Percentiles rank a stretch among this genome's conserved stretches.
Conservation (phyloP, 1,140 invertebrate genomes). For the Eciton burchellii region DNA sequence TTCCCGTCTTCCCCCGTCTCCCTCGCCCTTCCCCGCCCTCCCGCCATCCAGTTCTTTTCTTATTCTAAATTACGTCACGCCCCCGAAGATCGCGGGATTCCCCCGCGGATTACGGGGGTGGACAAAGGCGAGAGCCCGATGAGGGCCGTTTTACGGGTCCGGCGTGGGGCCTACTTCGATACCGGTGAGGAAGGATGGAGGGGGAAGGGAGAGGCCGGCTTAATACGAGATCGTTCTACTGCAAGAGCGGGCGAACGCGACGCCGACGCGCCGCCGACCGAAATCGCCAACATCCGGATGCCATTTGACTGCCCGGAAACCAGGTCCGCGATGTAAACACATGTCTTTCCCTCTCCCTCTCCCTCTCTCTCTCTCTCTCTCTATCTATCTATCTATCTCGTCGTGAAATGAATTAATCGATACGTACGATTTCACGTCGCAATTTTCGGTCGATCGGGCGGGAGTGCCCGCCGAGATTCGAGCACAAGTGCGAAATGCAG, state of each 20-base stretch:
- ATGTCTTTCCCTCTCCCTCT: not conserved
- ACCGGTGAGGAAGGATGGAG: no score
- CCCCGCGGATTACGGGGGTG: constrained; percentile 27
- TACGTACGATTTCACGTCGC: no score
- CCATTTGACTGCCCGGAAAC: not conserved
- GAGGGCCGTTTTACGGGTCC: constrained; percentile 39
- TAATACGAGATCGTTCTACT: constrained; percentile 44
- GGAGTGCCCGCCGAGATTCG: no score
- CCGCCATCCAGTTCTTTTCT: constrained; percentile 42
- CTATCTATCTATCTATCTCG: no score
- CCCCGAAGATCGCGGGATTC: not conserved
- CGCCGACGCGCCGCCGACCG: constrained; percentile 7
- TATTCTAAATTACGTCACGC: constrained; percentile 74
- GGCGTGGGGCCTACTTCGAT: constrained; percentile 49
- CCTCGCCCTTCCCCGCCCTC: not conserved
- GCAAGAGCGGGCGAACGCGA: not conserved
- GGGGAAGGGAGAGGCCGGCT: constrained; percentile 1
- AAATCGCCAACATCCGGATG: constrained; percentile 43
- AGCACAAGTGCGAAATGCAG: no score
- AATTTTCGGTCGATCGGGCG: no score
- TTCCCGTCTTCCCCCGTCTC: not conserved
- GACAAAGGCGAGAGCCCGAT: constrained; percentile 21
- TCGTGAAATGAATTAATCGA: constrained; percentile 17
- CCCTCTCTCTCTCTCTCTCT: not conserved
- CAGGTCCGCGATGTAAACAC: not conserved